These are phyloP conservation scores for Brachyhypopomus gauderio DNA, from an alignment of 2,113 vertebrate species.

Conservation along the genomic window DNA sequence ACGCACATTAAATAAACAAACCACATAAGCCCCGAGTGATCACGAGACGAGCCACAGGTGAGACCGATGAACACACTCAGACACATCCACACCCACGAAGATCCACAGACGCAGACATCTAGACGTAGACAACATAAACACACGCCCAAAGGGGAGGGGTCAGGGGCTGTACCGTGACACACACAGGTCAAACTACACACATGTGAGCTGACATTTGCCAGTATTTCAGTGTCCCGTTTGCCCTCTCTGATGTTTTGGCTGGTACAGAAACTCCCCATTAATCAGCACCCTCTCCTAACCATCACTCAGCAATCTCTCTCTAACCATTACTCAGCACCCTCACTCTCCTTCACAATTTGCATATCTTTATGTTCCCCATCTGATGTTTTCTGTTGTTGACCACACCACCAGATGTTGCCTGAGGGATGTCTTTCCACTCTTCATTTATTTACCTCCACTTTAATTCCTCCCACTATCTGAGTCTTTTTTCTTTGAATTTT, in stretches of 20 bases:
- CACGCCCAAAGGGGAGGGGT: no score
- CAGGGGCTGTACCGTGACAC: no score
- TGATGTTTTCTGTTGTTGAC: conserved; percentile 51
- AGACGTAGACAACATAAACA: no score
- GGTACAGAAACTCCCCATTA: conserved; percentile 30
- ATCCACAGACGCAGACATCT: no score
- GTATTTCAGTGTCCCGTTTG: background rate
- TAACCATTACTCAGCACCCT: conserved; percentile 35
- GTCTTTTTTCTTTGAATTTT: conserved; percentile 46
- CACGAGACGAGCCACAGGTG: no score
- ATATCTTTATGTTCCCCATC: conserved; percentile 37
- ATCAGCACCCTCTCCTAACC: conserved; percentile 30
- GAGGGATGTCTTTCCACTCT: conserved; percentile 35
- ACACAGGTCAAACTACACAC: no score
- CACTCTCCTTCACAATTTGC: conserved; percentile 38
- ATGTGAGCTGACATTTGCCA: no score
- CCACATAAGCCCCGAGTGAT: no score
- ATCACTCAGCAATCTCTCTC: no score
- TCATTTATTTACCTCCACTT: conserved; percentile 46
- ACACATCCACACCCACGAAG: no score
- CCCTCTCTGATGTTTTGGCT: background rate
- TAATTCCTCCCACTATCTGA: conserved; percentile 42
- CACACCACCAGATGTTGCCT: conserved; percentile 50
- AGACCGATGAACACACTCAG: no score
- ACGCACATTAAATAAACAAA: no score